Percentiles rank a stretch among this genome's conserved stretches.
phyloP scores from a whole-genome alignment of 1,140 invertebrate genomes.

The Microvelia longipes region DNA sequence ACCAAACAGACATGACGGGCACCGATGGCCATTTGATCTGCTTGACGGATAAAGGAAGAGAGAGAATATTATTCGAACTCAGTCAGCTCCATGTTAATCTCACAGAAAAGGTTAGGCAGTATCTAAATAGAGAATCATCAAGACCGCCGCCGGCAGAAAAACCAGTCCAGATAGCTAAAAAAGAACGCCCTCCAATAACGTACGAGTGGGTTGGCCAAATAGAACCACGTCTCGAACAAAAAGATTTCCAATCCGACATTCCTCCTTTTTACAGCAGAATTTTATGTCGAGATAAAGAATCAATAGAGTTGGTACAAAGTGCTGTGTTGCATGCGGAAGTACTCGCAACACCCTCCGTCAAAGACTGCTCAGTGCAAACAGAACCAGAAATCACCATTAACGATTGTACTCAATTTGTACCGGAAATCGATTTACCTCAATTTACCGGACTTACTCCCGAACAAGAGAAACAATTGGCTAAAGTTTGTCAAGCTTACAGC shows the following conservation, averaged over 20 bases:
- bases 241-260: neutral
- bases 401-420: neutral
- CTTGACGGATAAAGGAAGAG: neutral
- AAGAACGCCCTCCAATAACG: neutral
- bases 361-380: neutral
- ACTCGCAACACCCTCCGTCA: neutral
- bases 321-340: neutral
- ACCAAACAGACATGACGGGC: neutral
- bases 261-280: neutral
- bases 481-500: neutral
- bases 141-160: neutral
- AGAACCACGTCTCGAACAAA: neutral
- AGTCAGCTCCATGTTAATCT: neutral
- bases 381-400: neutral
- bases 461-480: neutral
- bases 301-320: neutral
- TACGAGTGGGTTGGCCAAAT: neutral
- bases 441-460: neutral
- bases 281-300: neutral
- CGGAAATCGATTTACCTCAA: neutral
- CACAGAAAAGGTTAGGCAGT: neutral
- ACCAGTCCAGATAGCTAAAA: neutral
- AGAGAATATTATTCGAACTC: neutral
- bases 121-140: neutral
- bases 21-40: neutral